phyloP scores from a whole-genome alignment of 1,140 invertebrate species.

The Drosophila parabipectinata region DNA sequence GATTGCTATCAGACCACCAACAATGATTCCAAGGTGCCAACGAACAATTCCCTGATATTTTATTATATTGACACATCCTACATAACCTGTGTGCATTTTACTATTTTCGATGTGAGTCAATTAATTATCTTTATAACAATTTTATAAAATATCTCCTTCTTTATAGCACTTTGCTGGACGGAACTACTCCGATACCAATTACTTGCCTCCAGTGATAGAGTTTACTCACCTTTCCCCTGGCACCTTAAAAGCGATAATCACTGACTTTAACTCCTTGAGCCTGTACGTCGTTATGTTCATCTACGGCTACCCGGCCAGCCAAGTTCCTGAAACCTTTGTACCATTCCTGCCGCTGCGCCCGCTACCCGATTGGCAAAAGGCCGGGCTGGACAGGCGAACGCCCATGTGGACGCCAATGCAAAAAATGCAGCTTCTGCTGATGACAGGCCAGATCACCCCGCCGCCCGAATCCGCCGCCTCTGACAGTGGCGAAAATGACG shows the following conservation, averaged over 20 bases:
- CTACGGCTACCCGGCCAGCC: slow-evolving; percentile 55
- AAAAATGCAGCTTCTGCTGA: slow-evolving; percentile 49
- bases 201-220: slow-evolving; percentile 54
- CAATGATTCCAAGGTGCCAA: slow-evolving; percentile 1
- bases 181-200: slow-evolving; percentile 5
- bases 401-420: slow-evolving; percentile 37
- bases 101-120: slow-evolving; percentile 68
- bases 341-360: slow-evolving; percentile 54
- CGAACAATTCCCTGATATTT: slow-evolving; percentile 56
- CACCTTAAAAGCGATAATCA: slow-evolving; percentile 66
- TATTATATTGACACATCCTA: slow-evolving; percentile 70
- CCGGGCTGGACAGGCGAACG: not conserved
- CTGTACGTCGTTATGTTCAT: slow-evolving; percentile 73
- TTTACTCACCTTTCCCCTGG: slow-evolving; percentile 63
- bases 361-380: slow-evolving; percentile 26
- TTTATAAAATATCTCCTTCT: not conserved
- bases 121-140: not conserved
- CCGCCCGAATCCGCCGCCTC: not conserved
- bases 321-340: slow-evolving; percentile 44
- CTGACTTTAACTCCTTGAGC: slow-evolving; percentile 46
- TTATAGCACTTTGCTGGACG: slow-evolving; percentile 43
- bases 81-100: slow-evolving; percentile 75
- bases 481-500: slow-evolving; percentile 5
- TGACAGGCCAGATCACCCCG: slow-evolving; percentile 40
- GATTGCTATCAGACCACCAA: slow-evolving; percentile 55